Evolutionary conservation across 2,888 invertebrate genomes (phyloP).

Genomic region (Nomada ruficornis): DNA sequence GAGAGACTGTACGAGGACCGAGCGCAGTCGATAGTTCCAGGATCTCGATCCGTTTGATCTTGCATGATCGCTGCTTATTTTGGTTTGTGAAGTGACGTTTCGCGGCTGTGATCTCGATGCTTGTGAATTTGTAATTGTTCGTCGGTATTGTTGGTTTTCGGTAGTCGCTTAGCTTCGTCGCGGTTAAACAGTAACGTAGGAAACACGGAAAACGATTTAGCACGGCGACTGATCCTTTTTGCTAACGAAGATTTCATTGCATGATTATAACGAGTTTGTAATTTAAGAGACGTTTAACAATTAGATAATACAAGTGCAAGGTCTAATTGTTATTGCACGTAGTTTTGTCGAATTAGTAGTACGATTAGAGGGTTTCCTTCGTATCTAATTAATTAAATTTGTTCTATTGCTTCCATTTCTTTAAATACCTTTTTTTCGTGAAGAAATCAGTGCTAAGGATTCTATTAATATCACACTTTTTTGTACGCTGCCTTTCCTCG

Average conservation of each 20-base stretch:
- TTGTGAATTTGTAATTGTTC: conserved; percentile 25
- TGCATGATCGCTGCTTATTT: conserved; percentile 27
- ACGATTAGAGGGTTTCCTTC: no score
- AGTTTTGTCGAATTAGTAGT: not conserved
- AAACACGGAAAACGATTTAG: no score
- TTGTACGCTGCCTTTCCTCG: no score
- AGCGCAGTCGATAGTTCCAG: conserved; percentile 13
- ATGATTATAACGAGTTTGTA: not conserved
- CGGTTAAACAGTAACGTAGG: no score
- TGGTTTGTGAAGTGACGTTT: conserved; percentile 51
- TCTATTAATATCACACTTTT: no score
- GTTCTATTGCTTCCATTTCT: no score
- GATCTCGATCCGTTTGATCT: conserved; percentile 2
- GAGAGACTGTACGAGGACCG: conserved; percentile 26
- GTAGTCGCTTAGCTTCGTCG: not conserved
- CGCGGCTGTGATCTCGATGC: conserved; percentile 30
- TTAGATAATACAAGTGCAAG: not conserved
- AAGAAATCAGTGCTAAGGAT: no score
- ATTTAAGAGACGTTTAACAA: not conserved
- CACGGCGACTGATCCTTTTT: not conserved
- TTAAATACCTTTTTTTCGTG: no score
- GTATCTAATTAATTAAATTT: no score
- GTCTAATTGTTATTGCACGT: not conserved
- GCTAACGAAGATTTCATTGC: not conserved
- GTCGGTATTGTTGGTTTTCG: not conserved